phyloP scores from a whole-genome alignment of 2,113 vertebrate genomes.

The Colossoma macropomum region DNA sequence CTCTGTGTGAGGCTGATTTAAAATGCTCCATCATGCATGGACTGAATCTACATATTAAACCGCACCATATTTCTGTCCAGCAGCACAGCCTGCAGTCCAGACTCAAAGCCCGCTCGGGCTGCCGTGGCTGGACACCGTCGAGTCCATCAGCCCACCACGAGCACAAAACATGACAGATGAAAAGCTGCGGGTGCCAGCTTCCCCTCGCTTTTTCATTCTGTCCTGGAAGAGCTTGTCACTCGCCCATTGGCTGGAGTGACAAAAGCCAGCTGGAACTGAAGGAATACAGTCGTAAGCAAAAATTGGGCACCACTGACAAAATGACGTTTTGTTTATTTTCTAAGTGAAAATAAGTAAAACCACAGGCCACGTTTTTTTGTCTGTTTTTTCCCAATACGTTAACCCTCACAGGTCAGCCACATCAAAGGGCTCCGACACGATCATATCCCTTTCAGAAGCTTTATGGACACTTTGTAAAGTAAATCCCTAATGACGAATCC shows the following conservation, averaged over 20 bases:
- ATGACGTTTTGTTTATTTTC: too few species aligned
- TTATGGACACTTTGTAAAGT: too few species aligned
- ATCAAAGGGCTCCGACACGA: too few species aligned
- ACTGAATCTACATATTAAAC: slow-evolving; percentile 14
- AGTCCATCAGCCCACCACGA: not conserved
- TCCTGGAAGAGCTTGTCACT: not conserved
- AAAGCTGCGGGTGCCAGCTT: not conserved
- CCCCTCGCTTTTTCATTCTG: not conserved
- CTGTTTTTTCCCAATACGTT: too few species aligned
- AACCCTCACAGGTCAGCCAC: too few species aligned
- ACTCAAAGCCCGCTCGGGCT: not conserved
- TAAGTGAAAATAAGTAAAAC: too few species aligned
- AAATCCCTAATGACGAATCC: too few species aligned
- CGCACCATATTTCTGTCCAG: not conserved
- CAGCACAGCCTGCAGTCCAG: not conserved
- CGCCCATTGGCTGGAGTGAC: not conserved
- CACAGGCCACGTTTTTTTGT: too few species aligned
- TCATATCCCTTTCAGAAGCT: too few species aligned
- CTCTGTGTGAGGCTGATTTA: not conserved
- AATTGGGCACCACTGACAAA: too few species aligned
- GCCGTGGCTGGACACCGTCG: not conserved
- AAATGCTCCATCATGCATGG: slow-evolving; percentile 15
- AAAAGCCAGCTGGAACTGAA: not conserved
- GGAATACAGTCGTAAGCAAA: not conserved
- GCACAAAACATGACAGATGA: not conserved